Conservation (phyloP, 2,797 vertebrate species). For the Trematocara caparti region DNA sequence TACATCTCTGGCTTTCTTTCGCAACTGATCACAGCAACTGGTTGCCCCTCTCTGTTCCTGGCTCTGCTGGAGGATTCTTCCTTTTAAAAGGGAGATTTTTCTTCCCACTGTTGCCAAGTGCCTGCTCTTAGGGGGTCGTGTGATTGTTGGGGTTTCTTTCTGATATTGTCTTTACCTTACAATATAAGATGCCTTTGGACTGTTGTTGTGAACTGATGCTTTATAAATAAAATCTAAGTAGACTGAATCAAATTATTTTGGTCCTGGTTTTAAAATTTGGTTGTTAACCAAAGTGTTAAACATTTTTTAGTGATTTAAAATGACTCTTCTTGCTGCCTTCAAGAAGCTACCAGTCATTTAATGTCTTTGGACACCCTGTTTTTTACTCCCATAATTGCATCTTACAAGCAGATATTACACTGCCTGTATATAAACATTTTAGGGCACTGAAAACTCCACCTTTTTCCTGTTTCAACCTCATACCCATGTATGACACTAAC, state of each 20-base stretch:
- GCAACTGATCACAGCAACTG: background rate
- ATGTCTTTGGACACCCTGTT: background rate
- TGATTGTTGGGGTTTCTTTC: background rate
- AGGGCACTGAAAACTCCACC: background rate
- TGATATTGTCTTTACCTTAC: background rate
- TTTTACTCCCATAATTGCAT: background rate
- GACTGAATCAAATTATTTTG: background rate
- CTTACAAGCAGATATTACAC: background rate
- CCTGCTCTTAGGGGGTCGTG: background rate
- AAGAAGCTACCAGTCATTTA: background rate
- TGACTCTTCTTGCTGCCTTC: background rate
- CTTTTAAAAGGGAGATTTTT: background rate
- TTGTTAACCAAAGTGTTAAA: background rate
- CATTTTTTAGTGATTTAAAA: background rate
- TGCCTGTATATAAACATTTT: background rate
- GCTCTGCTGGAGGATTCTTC: background rate
- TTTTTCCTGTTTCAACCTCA: slow-evolving; percentile 32
- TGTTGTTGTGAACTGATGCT: background rate
- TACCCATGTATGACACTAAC: slow-evolving; percentile 66
- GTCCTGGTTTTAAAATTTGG: background rate
- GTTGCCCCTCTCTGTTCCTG: background rate
- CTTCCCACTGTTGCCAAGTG: background rate
- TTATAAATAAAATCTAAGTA: background rate
- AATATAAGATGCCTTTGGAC: background rate
- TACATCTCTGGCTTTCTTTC: background rate